Conservation (phyloP, 2,113 vertebrate genomes). For the Datnioides undecimradiatus region DNA sequence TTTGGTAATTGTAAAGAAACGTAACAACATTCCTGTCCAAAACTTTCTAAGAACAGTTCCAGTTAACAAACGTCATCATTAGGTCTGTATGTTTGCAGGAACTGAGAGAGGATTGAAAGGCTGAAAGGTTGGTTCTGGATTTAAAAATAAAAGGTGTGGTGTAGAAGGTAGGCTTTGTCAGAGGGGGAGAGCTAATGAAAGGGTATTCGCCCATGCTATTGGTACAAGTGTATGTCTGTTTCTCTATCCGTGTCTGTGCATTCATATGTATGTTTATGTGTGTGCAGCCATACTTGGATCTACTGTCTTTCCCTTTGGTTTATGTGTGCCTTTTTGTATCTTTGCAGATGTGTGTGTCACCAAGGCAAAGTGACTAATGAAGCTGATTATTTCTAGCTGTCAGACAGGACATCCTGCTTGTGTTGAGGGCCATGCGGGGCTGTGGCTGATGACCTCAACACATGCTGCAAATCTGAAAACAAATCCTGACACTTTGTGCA, state of each 20-base stretch:
- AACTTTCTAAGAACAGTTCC: too few species aligned
- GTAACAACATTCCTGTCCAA: too few species aligned
- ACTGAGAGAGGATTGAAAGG: neutral
- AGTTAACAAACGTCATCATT: neutral
- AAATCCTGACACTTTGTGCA: slow-evolving; percentile 43
- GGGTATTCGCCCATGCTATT: neutral
- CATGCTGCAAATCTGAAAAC: slow-evolving; percentile 61
- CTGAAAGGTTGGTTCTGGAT: slow-evolving; percentile 15
- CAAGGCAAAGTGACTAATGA: slow-evolving; percentile 46
- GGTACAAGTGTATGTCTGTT: neutral
- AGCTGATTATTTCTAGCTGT: slow-evolving; percentile 67
- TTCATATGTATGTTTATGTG: neutral
- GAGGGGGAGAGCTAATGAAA: slow-evolving; percentile 7
- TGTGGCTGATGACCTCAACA: slow-evolving; percentile 70
- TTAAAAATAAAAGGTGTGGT: slow-evolving; percentile 45
- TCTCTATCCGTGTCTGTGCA: neutral
- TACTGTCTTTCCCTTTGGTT: neutral
- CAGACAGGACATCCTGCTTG: slow-evolving; percentile 68
- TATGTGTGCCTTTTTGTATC: slow-evolving; percentile 5
- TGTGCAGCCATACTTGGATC: slow-evolving; percentile 14
- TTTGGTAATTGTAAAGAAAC: too few species aligned
- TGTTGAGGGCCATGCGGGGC: slow-evolving; percentile 49
- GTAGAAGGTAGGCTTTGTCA: slow-evolving; percentile 35
- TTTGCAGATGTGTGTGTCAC: slow-evolving; percentile 23
- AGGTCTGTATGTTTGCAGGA: neutral